Evolutionary conservation across 2,888 invertebrate species (phyloP), one percentile per base, ranked within the genome.

Genomic region (Plusia festucae): DNA sequence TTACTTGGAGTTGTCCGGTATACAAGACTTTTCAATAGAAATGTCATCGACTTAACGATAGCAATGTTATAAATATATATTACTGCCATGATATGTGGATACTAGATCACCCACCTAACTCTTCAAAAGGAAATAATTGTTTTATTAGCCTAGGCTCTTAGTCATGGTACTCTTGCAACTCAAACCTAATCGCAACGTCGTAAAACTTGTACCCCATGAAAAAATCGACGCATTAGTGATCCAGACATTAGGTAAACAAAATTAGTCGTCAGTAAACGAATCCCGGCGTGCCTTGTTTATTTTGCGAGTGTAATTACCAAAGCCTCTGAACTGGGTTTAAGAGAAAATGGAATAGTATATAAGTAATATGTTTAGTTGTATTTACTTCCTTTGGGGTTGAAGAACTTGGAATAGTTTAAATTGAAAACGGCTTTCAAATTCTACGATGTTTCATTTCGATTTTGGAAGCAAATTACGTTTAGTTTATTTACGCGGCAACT

Each of bases 221-320:
- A 80, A 88, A 87, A 85, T 82, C 83, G 75, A 82, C 82, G 87
- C 86, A 88, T 88, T 87, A 87, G 79, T 82, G 83, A 82, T 77
- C 82, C 85, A 85, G 86, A 85, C 87, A 73, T 85, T 81, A 84
- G 60, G 85, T 80, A 90, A 90, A 90, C 86, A 89, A 83, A 89
- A 90, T 90, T 88, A 90, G 88, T 83, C 82, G 75, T 72, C 77
- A 73, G 87, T 81, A 90, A 90, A 89, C 86, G 86, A 86, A 88
- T 84, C 85, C 59, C 81, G 76, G 69, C 78, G 78, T 77, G 78
- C 71, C 81, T 78, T 87, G 86, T 90, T 88, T 88, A 84, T 83
- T 57, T 77, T 80, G 76, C 62, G 69, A 78, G 65, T 80, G 82
- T 86, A 88, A 88, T 88, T 85, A 86, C 82, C 67, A 67, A 73